Conservation (phyloP, 2,113 vertebrate genomes). For the Prietella phreatophila region DNA sequence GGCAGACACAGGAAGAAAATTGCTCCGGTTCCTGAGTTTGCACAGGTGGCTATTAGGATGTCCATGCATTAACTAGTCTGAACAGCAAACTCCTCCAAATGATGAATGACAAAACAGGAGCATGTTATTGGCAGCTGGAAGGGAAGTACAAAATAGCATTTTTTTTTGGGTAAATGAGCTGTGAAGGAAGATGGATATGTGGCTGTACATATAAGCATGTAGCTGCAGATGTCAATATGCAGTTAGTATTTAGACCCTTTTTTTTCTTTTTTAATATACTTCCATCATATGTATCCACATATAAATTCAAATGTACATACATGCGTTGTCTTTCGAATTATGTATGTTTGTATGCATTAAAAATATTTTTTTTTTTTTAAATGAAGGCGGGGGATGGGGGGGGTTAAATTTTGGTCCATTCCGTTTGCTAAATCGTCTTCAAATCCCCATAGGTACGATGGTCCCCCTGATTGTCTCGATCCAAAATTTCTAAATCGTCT, state of each 20-base stretch:
- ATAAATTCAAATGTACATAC: not conserved
- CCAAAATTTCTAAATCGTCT: not conserved
- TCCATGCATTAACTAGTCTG: constrained; percentile 55
- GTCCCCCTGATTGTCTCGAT: not conserved
- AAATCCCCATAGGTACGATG: not conserved
- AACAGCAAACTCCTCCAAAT: constrained; percentile 60
- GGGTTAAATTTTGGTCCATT: not conserved
- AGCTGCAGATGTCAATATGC: not conserved
- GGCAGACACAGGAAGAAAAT: constrained; percentile 55
- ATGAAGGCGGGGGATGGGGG: not conserved
- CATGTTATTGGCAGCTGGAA: constrained; percentile 59
- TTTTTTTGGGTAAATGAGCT: not conserved
- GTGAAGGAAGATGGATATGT: not conserved
- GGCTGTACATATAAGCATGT: constrained; percentile 18
- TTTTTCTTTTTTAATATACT: not conserved
- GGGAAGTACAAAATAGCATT: constrained; percentile 39
- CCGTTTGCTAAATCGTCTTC: too few relatives aligned
- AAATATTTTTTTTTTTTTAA: not conserved
- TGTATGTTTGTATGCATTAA: not conserved
- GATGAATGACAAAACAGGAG: constrained; percentile 66
- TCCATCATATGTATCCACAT: not conserved
- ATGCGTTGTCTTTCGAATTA: not conserved
- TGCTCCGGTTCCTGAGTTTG: constrained; percentile 51
- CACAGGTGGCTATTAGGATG: constrained; percentile 63
- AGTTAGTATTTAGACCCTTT: not conserved